A percentile compares a stretch with the other conserved stretches of the same genome.
These are phyloP conservation scores for Corythornis madagascariensis DNA, from an alignment of 2,113 vertebrate genomes.

Conservation along the genomic window DNA sequence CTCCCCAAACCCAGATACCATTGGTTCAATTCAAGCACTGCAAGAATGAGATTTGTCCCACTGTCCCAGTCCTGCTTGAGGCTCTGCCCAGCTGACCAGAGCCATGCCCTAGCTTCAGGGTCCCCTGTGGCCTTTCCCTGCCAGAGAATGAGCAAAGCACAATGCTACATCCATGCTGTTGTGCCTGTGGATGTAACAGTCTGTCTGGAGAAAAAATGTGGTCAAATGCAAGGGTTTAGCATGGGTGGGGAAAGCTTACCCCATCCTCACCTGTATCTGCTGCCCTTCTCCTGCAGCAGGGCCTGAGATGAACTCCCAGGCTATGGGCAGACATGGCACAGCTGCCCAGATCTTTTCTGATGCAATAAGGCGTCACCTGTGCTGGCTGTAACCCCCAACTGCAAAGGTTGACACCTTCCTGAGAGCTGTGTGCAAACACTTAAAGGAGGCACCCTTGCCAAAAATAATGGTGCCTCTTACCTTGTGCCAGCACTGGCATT, in stretches of 20 bases:
- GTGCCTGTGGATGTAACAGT: constrained; percentile 77
- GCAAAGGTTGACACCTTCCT: constrained; percentile 4
- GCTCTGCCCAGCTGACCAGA: not conserved
- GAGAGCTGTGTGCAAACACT: not conserved
- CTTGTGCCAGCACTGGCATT: constrained; percentile 33
- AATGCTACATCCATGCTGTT: constrained; percentile 78
- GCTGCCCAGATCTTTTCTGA: not conserved
- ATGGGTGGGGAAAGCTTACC: not conserved
- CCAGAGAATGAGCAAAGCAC: constrained; percentile 63
- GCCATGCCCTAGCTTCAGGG: not conserved
- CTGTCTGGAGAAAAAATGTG: constrained; percentile 80
- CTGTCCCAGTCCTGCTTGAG: not conserved
- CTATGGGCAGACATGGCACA: not conserved
- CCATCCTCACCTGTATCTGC: not conserved
- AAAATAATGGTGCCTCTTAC: constrained; percentile 34
- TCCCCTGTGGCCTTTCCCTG: constrained; percentile 36
- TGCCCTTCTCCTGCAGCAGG: not conserved
- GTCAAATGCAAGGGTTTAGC: not conserved
- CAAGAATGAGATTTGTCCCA: not conserved
- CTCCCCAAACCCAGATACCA: not conserved
- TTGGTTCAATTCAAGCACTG: not conserved
- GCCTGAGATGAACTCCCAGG: not conserved
- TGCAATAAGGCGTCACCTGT: not conserved
- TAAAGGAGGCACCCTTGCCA: not conserved
- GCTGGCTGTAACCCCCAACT: not conserved